A percentile compares a stretch with the other conserved stretches of the same genome.
phyloP scores from a whole-genome alignment of 2,888 invertebrate genomes.

The Lomographa bimaculata region DNA sequence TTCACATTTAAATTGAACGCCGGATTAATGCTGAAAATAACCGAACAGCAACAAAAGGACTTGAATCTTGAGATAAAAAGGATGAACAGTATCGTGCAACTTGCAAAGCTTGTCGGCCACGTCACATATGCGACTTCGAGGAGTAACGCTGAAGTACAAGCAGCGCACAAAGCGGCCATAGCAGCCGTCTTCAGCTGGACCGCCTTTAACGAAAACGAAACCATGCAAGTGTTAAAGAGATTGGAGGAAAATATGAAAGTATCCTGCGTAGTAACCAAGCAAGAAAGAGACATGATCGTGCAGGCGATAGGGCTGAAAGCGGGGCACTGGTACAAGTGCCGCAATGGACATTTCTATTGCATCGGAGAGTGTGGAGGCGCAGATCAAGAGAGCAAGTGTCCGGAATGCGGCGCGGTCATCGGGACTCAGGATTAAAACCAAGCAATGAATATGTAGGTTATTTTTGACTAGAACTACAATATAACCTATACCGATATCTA shows the following conservation, averaged over 20 bases:
- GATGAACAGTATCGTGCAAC: constrained; percentile 52
- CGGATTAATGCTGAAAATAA: constrained; percentile 51
- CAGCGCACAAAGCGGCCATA: constrained; percentile 36
- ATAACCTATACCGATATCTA: no score
- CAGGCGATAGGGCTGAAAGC: constrained; percentile 50
- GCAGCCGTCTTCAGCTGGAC: constrained; percentile 40
- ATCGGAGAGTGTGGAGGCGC: constrained; percentile 88
- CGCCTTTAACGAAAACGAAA: constrained; percentile 44
- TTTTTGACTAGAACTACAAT: no score
- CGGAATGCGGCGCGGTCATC: constrained; percentile 82
- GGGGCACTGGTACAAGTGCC: constrained; percentile 89
- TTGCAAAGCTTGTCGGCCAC: constrained; percentile 46
- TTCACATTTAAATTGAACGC: constrained; percentile 38
- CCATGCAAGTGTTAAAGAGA: constrained; percentile 40
- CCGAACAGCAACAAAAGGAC: constrained; percentile 65
- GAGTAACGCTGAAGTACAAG: constrained; percentile 29
- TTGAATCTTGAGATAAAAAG: constrained; percentile 60
- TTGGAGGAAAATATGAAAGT: constrained; percentile 49
- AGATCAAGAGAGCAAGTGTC: constrained; percentile 73
- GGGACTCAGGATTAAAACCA: no score
- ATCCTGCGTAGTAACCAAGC: constrained; percentile 40
- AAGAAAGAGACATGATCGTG: constrained; percentile 81
- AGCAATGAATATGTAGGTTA: no score
- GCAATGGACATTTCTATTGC: constrained; percentile 86
- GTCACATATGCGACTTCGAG: constrained; percentile 28